A percentile compares a stretch with the other conserved stretches of the same genome.
Evolutionary conservation across 2,113 vertebrate species (phyloP).

Genomic region (Trachemys scripta): DNA sequence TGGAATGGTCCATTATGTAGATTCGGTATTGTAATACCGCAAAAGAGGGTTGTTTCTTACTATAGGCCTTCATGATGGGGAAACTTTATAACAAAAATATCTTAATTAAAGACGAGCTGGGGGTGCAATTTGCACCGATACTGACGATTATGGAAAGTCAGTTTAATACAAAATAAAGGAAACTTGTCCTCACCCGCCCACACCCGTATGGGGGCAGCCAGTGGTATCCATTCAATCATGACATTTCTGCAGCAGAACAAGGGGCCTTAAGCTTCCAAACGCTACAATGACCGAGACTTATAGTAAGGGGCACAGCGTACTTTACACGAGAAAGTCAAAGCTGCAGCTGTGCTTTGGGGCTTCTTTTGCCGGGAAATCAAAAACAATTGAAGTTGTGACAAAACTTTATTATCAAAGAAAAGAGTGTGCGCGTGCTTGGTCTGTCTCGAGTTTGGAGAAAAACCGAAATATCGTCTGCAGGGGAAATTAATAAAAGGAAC

Average conservation of each 20-base stretch:
- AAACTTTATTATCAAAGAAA: not conserved
- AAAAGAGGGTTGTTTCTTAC: not conserved
- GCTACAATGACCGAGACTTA: not conserved
- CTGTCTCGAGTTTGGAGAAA: not conserved
- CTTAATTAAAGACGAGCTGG: constrained; percentile 78
- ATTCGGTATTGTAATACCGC: not conserved
- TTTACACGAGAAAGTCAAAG: not conserved
- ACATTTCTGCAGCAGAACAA: constrained; percentile 1
- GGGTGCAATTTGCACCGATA: constrained; percentile 75
- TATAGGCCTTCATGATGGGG: constrained; percentile 16
- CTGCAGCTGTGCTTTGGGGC: not conserved
- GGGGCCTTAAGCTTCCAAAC: not conserved
- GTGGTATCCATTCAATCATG: constrained; percentile 42
- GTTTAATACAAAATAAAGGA: constrained; percentile 71
- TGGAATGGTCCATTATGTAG: not conserved
- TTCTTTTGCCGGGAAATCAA: not conserved
- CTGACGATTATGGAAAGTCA: constrained; percentile 77
- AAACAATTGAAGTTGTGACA: not conserved
- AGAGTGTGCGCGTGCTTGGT: not conserved
- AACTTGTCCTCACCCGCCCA: not conserved
- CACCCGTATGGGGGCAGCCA: not conserved
- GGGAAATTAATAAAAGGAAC: not conserved
- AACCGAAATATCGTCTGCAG: not conserved
- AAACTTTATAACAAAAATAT: constrained; percentile 74
- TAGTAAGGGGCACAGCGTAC: not conserved